Percentiles rank a stretch among this genome's conserved stretches.
phyloP scores from a whole-genome alignment of 2,888 invertebrate genomes.

The Yponomeuta malinellus region DNA sequence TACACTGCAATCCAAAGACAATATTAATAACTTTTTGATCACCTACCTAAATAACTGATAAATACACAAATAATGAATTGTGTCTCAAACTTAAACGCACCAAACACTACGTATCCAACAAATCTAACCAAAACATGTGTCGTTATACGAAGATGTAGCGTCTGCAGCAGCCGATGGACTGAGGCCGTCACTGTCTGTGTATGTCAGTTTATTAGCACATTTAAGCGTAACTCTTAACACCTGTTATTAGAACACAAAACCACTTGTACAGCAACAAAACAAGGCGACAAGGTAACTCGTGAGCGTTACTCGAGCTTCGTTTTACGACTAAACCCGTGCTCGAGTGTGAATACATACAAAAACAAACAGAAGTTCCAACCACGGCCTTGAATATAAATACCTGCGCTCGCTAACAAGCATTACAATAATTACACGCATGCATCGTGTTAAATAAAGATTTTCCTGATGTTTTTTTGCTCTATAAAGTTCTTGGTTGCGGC shows the following conservation, averaged over 20 bases:
- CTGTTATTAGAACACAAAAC: neutral
- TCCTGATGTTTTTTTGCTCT: no score
- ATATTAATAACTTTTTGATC: no score
- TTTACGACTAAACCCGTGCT: neutral
- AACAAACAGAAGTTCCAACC: neutral
- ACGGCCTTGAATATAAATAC: neutral
- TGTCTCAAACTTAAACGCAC: no score
- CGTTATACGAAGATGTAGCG: neutral
- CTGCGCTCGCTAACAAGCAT: neutral
- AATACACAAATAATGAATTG: no score
- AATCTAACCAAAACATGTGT: no score
- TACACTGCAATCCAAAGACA: no score
- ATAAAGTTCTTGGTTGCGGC: no score
- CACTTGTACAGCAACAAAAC: neutral
- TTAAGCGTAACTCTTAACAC: neutral
- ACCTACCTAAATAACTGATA: no score
- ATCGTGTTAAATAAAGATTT: no score
- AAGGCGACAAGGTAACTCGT: neutral
- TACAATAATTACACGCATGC: no score
- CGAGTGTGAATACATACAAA: neutral
- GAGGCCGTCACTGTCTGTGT: neutral
- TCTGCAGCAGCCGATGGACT: neutral
- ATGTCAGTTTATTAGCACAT: neutral
- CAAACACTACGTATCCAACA: no score
- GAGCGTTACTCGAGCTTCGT: neutral